These are phyloP conservation scores for Muscicapa comitata DNA, from an alignment of 2,797 vertebrate species.

Conservation along the genomic window DNA sequence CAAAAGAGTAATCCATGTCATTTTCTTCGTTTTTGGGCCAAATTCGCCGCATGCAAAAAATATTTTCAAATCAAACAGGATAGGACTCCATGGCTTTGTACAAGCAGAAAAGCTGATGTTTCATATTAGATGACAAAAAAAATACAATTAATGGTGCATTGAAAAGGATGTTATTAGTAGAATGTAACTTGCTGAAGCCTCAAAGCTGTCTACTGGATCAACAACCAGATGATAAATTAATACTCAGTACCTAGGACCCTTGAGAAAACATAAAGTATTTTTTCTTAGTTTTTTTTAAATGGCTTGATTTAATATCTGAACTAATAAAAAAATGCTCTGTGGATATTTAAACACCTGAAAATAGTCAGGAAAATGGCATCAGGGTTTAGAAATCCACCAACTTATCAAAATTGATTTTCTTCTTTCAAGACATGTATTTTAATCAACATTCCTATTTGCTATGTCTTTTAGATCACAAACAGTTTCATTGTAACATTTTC, in stretches of 20 bases:
- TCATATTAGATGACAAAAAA: neutral
- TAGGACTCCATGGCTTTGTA: neutral
- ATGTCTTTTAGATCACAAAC: neutral
- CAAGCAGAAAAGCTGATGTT: neutral
- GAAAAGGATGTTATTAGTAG: neutral
- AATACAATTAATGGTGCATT: neutral
- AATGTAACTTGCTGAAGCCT: neutral
- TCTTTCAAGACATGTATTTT: neutral
- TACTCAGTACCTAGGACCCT: neutral
- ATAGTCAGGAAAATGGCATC: neutral
- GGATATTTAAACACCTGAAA: neutral
- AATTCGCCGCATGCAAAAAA: neutral
- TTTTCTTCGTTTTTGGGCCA: neutral
- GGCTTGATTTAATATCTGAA: neutral
- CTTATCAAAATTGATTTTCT: neutral
- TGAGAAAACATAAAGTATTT: neutral
- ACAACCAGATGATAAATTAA: neutral
- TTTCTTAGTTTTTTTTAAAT: neutral
- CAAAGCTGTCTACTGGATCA: neutral
- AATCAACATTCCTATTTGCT: neutral
- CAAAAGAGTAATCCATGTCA: neutral
- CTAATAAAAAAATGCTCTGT: neutral
- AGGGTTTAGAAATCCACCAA: neutral
- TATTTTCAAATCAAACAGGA: neutral
- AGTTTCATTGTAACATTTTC: neutral